Conservation (phyloP, 2,113 vertebrate genomes). For the Indicator maculatus region DNA sequence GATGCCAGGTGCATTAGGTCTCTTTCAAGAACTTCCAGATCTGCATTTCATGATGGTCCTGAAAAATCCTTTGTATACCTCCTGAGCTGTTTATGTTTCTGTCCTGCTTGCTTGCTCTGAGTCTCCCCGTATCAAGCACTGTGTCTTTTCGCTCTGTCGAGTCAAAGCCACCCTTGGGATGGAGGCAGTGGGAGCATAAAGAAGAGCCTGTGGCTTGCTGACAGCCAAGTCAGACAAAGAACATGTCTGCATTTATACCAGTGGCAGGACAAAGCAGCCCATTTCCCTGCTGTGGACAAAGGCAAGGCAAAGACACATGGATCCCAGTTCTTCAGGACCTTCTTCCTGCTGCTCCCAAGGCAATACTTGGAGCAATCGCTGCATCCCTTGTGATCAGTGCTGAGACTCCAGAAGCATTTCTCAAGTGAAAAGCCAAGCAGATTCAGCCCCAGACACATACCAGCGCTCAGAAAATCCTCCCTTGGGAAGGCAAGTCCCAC, state of each 20-base stretch:
- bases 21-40: neutral
- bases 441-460: neutral
- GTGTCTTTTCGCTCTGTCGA: rapidly evolving
- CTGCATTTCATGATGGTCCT: neutral
- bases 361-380: neutral
- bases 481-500: neutral
- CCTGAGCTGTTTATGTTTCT: neutral
- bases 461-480: neutral
- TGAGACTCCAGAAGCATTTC: neutral
- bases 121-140: neutral
- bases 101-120: neutral
- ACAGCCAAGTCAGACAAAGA: neutral
- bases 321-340: neutral
- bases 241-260: neutral
- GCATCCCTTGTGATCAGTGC: no score
- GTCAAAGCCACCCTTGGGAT: neutral
- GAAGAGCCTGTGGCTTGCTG: neutral
- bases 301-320: neutral
- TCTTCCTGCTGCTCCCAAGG: neutral
- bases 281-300: neutral
- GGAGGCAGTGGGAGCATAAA: neutral
- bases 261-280: neutral
- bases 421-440: neutral
- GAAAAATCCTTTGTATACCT: neutral
- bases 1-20: neutral